Percentiles rank a stretch among this genome's conserved stretches.
phyloP scores from a whole-genome alignment of 1,140 invertebrate species.

The Lucilia sericata region DNA sequence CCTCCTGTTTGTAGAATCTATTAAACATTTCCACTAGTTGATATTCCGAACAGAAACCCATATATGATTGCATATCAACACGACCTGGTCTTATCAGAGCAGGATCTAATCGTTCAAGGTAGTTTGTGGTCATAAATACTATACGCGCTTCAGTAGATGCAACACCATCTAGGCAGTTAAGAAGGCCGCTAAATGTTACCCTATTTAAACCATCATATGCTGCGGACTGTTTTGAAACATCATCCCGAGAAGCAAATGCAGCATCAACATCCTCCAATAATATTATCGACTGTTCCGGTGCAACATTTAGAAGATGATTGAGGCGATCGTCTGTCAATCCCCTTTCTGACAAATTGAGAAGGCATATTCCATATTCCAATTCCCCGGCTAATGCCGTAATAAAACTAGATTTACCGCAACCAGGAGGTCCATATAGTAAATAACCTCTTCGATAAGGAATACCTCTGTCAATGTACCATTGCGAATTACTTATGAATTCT shows the following conservation, averaged over 20 bases:
- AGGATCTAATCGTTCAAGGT: conserved; percentile 95
- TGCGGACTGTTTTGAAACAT: conserved; percentile 77
- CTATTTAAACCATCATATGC: conserved; percentile 94
- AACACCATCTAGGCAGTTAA: conserved; percentile 99
- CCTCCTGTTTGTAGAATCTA: conserved; percentile 83
- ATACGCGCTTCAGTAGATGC: conserved; percentile 97
- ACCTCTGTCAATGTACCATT: conserved; percentile 94
- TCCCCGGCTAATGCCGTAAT: conserved; percentile 96
- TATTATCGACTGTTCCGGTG: conserved; percentile 94
- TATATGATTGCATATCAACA: conserved; percentile 94
- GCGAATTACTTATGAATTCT: conserved; percentile 91
- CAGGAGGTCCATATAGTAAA: conserved; percentile 94
- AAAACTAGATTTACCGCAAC: conserved; percentile 98
- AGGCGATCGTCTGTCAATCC: conserved; percentile 95
- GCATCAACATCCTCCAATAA: conserved; percentile 98
- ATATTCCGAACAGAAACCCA: conserved; percentile 84
- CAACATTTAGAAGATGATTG: conserved; percentile 90
- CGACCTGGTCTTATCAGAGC: conserved; percentile 96
- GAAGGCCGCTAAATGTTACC: conserved; percentile 95
- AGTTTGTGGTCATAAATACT: conserved; percentile 99
- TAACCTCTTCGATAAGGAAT: conserved; percentile 89
- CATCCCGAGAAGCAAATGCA: conserved; percentile 91
- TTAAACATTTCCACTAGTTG: conserved; percentile 93
- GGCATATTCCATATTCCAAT: conserved; percentile 95
- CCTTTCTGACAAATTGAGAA: conserved; percentile 95